A percentile compares a stretch with the other conserved stretches of the same genome.
phyloP scores from a whole-genome alignment of 1,140 invertebrate species.

The Caerostris darwini region DNA sequence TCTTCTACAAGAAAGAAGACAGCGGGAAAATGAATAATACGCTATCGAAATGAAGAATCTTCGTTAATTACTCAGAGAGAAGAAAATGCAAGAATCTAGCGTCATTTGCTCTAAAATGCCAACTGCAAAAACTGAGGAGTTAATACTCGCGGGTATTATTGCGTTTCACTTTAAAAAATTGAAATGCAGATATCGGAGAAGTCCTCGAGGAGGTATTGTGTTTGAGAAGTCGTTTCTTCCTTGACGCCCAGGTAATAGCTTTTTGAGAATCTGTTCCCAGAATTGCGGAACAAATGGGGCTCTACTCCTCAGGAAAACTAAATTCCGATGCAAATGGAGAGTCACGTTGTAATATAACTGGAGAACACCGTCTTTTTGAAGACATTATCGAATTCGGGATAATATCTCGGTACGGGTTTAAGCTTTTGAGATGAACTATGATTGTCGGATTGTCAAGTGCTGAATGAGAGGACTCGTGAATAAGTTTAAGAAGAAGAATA shows the following conservation, averaged over 20 bases:
- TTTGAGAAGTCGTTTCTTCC: neutral
- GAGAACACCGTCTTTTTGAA: neutral
- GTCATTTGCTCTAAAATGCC: neutral
- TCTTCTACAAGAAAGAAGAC: neutral
- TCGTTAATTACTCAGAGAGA: neutral
- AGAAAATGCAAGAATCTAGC: neutral
- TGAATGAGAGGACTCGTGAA: neutral
- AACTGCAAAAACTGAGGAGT: neutral
- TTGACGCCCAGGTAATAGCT: slow-evolving; percentile 31
- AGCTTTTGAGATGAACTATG: slow-evolving; percentile 1
- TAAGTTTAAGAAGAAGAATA: neutral
- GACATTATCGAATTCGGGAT: slow-evolving; percentile 46
- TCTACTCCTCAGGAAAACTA: neutral
- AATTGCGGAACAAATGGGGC: slow-evolving; percentile 11
- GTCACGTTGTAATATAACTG: neutral
- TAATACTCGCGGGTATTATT: slow-evolving; percentile 53
- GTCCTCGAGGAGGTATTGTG: slow-evolving; percentile 17
- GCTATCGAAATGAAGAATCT: slow-evolving; percentile 7
- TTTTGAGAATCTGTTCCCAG: neutral
- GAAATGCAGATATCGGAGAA: slow-evolving; percentile 60
- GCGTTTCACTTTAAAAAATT: slow-evolving; percentile 65
- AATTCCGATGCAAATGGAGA: slow-evolving; percentile 45
- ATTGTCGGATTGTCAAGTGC: neutral
- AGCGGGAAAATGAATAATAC: neutral
- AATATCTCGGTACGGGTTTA: neutral